Evolutionary conservation across 2,888 invertebrate species (phyloP).

Genomic region (Copidosoma aretas): DNA sequence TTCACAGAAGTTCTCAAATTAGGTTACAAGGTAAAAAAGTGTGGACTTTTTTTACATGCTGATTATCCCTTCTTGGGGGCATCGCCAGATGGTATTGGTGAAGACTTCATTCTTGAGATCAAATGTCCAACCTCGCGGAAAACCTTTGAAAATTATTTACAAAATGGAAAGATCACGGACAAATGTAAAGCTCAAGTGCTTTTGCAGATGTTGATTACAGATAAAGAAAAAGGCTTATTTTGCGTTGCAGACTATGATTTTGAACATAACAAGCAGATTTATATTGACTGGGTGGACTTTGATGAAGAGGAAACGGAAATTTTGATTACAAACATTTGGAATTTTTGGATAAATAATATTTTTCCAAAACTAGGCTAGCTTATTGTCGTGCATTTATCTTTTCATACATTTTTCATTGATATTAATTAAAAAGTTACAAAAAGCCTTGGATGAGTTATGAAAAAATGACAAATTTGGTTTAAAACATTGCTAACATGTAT

Average conservation of each 20-base stretch:
- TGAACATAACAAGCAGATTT: neutral
- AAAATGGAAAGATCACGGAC: conserved; percentile 31
- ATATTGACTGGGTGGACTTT: neutral
- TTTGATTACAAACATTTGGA: no score
- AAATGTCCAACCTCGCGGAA: conserved; percentile 45
- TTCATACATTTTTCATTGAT: no score
- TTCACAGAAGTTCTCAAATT: no score
- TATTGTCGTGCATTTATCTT: no score
- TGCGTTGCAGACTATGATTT: neutral
- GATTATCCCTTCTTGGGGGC: conserved; percentile 38
- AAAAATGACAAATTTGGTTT: no score
- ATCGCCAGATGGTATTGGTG: conserved; percentile 46
- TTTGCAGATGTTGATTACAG: conserved; percentile 45
- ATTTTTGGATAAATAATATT: no score
- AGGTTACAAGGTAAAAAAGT: no score
- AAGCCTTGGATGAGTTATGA: no score
- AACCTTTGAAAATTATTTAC: conserved; percentile 39
- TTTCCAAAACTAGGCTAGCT: no score
- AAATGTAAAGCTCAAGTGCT: conserved; percentile 44
- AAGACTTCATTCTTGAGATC: conserved; percentile 46
- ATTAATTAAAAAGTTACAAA: no score
- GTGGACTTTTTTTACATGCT: no score
- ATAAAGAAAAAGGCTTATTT: conserved; percentile 23
- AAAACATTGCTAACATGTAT: no score
- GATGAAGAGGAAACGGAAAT: neutral